Conservation (phyloP, 1,140 invertebrate species). For the Euura lappo region DNA sequence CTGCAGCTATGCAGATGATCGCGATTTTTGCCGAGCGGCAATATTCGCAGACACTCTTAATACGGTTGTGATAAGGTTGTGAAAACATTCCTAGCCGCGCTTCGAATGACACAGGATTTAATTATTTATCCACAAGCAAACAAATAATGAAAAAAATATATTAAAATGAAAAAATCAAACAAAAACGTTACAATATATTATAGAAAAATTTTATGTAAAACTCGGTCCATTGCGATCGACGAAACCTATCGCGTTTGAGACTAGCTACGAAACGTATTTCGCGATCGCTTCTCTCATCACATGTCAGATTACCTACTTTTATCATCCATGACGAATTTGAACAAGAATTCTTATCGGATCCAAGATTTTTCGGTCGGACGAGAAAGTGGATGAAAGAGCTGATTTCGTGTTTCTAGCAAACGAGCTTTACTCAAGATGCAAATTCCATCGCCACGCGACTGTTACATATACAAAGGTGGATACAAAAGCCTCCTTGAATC, state of each 20-base stretch:
- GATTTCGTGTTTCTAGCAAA: not conserved
- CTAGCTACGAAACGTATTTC: constrained; percentile 2
- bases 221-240: not conserved
- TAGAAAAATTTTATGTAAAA: constrained; percentile 1
- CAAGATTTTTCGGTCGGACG: too few species aligned
- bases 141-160: too few species aligned
- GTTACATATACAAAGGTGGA: not conserved
- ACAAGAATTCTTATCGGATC: too few species aligned
- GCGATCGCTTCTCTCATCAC: too few species aligned
- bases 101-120: constrained; percentile 49
- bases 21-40: not conserved
- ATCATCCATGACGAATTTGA: too few species aligned
- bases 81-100: constrained; percentile 56
- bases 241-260: not conserved
- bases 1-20: too few species aligned
- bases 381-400: not conserved
- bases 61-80: constrained; percentile 63
- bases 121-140: not conserved
- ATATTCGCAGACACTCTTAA: constrained; percentile 49
- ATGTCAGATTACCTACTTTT: too few species aligned
- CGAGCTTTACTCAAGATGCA: not conserved
- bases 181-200: not conserved
- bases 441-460: too few species aligned
- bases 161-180: too few species aligned
- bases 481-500: not conserved